Conservation (phyloP, 1,140 invertebrate species). For the Neodiprion lecontei region DNA sequence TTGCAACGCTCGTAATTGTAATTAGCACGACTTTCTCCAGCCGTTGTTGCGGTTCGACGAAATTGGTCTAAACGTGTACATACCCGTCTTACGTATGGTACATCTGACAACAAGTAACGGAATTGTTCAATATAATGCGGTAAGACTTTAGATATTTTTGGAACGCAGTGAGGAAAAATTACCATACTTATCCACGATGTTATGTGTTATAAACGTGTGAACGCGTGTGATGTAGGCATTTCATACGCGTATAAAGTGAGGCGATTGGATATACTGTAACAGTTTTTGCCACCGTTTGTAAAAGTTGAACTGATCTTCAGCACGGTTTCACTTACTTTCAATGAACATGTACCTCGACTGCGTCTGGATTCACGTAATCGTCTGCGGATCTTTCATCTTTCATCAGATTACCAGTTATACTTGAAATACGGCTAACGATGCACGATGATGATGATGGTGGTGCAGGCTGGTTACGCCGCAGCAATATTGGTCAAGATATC, state of each 20-base stretch:
- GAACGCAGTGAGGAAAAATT: no score
- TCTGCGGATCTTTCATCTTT: not conserved
- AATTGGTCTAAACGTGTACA: not conserved
- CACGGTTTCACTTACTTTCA: slow-evolving; percentile 5
- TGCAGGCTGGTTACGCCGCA: no score
- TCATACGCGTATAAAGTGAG: no score
- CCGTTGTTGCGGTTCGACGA: not conserved
- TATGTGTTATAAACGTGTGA: no score
- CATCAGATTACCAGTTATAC: not conserved
- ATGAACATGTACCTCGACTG: not conserved
- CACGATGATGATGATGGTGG: not conserved
- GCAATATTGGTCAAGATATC: no score
- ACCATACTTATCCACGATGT: no score
- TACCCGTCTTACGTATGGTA: no score
- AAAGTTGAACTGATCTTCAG: not conserved
- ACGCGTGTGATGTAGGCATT: no score
- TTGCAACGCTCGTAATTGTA: slow-evolving; percentile 5
- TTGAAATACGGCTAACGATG: not conserved
- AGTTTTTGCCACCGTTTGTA: not conserved
- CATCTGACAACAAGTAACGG: no score
- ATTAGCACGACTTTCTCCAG: not conserved
- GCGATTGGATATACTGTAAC: no score
- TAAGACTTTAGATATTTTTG: not conserved
- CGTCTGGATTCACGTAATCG: slow-evolving; percentile 3
- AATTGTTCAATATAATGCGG: no score